Evolutionary conservation across 1,140 invertebrate species (phyloP).

Genomic region (Schlechtendalia chinensis): DNA sequence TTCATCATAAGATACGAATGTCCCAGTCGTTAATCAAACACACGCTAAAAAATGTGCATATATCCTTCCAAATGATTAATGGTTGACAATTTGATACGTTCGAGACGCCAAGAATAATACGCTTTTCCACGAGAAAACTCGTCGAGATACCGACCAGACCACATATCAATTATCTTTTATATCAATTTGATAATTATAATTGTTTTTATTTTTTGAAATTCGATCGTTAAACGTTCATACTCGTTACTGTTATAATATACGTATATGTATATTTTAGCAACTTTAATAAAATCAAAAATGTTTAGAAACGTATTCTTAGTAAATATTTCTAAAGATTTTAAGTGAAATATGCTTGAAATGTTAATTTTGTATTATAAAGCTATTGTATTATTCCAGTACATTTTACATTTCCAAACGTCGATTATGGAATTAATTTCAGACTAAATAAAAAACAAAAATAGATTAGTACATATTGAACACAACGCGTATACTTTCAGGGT

Average conservation of each 20-base stretch:
- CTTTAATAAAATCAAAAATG: neutral
- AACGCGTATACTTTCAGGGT: constrained; percentile 25
- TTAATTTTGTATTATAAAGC: no score
- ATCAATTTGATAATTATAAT: neutral
- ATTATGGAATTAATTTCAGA: no score
- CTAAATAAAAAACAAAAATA: no score
- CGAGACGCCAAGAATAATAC: neutral
- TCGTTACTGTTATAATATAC: no score
- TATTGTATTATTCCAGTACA: no score
- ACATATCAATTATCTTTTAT: neutral
- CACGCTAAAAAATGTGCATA: constrained; percentile 29
- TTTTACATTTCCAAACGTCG: no score
- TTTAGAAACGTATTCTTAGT: neutral
- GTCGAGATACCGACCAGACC: neutral
- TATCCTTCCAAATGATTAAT: constrained; percentile 38
- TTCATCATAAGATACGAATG: constrained; percentile 6
- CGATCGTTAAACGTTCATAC: no score
- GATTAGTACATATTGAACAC: no score
- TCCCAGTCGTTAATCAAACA: constrained; percentile 44
- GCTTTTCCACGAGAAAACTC: neutral
- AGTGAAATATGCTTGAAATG: no score
- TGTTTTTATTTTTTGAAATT: no score
- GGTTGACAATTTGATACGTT: constrained; percentile 22
- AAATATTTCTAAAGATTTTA: no score
- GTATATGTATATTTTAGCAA: no score